phyloP scores from a whole-genome alignment of 2,888 invertebrate genomes.

The Temnothorax unifasciatus region DNA sequence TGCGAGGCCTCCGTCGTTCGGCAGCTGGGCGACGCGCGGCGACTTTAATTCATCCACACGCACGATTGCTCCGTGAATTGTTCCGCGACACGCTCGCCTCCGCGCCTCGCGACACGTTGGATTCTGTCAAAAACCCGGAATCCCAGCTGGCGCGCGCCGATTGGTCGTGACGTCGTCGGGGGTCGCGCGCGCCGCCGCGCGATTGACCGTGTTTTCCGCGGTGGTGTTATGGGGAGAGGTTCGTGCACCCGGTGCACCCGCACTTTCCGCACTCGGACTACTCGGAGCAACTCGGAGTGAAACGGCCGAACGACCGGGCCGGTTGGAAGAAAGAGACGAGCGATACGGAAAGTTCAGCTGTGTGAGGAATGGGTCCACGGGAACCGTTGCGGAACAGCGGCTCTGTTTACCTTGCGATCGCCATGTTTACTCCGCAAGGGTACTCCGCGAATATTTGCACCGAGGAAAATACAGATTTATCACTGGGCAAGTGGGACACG shows the following conservation, averaged over 20 bases:
- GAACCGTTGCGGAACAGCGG: not conserved
- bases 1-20: constrained; percentile 24
- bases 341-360: not conserved
- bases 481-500: not conserved
- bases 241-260: constrained; percentile 16
- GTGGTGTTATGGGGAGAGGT: no score
- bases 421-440: not conserved
- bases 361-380: not conserved
- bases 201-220: constrained; percentile 32
- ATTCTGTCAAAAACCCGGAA: constrained; percentile 83
- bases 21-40: constrained; percentile 5
- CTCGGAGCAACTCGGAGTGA: not conserved
- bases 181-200: constrained; percentile 9
- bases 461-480: not conserved
- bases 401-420: not conserved
- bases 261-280: not conserved
- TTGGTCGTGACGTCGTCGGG: constrained; percentile 74
- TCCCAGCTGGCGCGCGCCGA: constrained; percentile 83
- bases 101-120: constrained; percentile 80
- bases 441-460: no score
- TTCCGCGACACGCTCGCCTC: constrained; percentile 46
- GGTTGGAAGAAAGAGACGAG: not conserved
- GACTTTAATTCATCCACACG: constrained; percentile 59
- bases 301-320: not conserved
- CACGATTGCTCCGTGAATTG: constrained; percentile 53